Conservation (phyloP, 2,888 invertebrate species). For the Spilosoma lubricipeda region DNA sequence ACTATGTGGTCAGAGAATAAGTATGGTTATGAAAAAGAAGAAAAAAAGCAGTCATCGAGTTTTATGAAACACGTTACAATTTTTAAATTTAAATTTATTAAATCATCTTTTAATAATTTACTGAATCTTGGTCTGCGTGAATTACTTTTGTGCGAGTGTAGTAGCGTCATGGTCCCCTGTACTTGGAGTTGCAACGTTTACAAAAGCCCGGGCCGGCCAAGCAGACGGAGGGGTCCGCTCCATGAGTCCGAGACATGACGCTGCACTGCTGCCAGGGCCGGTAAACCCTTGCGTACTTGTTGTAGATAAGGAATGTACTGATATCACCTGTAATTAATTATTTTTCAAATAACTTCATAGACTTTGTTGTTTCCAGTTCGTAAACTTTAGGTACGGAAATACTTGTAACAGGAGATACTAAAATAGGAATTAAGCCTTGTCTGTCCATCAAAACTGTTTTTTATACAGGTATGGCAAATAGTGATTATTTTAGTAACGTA, state of each 20-base stretch:
- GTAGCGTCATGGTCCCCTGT: constrained; percentile 58
- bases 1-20: neutral
- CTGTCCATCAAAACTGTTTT: neutral
- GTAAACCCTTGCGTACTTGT: constrained; percentile 58
- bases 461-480: neutral
- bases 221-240: constrained; percentile 59
- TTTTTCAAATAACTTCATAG: neutral
- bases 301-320: constrained; percentile 74
- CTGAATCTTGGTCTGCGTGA: neutral
- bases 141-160: constrained; percentile 66
- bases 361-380: neutral
- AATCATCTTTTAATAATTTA: no score
- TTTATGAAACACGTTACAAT: neutral
- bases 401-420: neutral
- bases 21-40: neutral
- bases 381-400: neutral
- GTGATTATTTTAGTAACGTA: no score
- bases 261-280: constrained; percentile 56
- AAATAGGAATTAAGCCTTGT: neutral
- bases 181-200: constrained; percentile 73
- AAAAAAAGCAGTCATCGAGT: neutral
- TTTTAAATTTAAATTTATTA: neutral
- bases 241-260: constrained; percentile 69
- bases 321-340: constrained; percentile 66
- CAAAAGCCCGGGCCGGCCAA: constrained; percentile 70